Evolutionary conservation across 1,140 invertebrate species (phyloP).

Genomic region (Drosophila sucinea): DNA sequence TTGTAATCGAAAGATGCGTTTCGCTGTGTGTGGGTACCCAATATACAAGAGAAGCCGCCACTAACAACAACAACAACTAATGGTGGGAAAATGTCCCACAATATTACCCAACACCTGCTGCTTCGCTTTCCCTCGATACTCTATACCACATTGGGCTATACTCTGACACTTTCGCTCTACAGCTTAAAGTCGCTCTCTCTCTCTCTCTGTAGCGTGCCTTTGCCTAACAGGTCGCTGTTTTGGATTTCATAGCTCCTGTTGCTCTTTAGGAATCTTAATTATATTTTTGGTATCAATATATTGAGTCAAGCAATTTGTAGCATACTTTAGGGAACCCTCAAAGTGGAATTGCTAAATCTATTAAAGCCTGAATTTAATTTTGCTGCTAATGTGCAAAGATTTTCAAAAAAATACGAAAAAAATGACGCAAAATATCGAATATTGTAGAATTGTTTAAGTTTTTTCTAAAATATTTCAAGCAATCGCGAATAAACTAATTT

Average conservation of each 20-base stretch:
- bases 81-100: slow-evolving; percentile 52
- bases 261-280: slow-evolving; percentile 29
- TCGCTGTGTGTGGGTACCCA: slow-evolving; percentile 52
- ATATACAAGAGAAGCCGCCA: slow-evolving; percentile 28
- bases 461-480: too few relatives aligned
- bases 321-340: too few relatives aligned
- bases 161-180: slow-evolving; percentile 45
- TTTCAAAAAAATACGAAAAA: too few relatives aligned
- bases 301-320: too few relatives aligned
- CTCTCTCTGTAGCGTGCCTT: slow-evolving; percentile 20
- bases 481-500: too few relatives aligned
- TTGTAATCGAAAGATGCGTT: slow-evolving; percentile 79
- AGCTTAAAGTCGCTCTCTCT: slow-evolving; percentile 14
- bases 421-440: too few relatives aligned
- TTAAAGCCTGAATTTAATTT: too few relatives aligned
- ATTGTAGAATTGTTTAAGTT: too few relatives aligned
- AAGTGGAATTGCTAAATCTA: too few relatives aligned
- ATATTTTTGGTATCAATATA: background rate
- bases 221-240: slow-evolving; percentile 8
- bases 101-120: slow-evolving; percentile 74
- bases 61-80: slow-evolving; percentile 43
- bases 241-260: slow-evolving; percentile 20
- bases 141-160: slow-evolving; percentile 14
- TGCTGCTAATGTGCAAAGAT: too few relatives aligned
- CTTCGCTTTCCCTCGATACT: slow-evolving; percentile 53